Conservation (phyloP, 2,113 vertebrate genomes). For the Megaptera novaeangliae region DNA sequence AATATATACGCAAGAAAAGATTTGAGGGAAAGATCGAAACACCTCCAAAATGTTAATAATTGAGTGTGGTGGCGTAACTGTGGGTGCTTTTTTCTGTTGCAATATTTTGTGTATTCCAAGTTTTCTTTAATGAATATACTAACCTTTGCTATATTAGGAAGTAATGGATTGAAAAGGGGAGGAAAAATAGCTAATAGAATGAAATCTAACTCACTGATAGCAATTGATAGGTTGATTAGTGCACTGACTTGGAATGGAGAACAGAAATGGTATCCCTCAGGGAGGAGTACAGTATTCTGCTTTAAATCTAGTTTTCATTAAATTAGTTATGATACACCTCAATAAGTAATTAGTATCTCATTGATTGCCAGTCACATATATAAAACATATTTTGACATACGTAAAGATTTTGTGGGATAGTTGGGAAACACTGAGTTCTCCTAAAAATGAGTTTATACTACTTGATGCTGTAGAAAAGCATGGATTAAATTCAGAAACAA, state of each 20-base stretch:
- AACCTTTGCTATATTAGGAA: background rate
- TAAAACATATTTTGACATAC: constrained; percentile 10
- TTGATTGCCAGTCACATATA: background rate
- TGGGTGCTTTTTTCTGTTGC: background rate
- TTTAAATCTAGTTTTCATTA: background rate
- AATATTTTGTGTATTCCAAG: background rate
- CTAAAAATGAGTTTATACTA: background rate
- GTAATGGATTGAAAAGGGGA: background rate
- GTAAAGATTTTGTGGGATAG: background rate
- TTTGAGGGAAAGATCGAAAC: background rate
- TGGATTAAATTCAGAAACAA: background rate
- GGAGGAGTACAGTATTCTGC: background rate
- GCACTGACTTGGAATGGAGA: background rate
- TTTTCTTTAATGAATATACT: background rate
- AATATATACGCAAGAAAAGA: background rate
- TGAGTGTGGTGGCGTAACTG: background rate
- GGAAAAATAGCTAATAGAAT: background rate
- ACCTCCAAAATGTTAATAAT: background rate
- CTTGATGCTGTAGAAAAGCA: background rate
- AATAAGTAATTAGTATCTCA: background rate
- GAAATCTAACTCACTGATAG: background rate
- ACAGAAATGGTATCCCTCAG: background rate
- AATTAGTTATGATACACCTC: background rate
- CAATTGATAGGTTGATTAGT: background rate
- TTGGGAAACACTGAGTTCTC: background rate